Conservation (phyloP, 1,140 invertebrate species). For the Diorhabda sublineata region DNA sequence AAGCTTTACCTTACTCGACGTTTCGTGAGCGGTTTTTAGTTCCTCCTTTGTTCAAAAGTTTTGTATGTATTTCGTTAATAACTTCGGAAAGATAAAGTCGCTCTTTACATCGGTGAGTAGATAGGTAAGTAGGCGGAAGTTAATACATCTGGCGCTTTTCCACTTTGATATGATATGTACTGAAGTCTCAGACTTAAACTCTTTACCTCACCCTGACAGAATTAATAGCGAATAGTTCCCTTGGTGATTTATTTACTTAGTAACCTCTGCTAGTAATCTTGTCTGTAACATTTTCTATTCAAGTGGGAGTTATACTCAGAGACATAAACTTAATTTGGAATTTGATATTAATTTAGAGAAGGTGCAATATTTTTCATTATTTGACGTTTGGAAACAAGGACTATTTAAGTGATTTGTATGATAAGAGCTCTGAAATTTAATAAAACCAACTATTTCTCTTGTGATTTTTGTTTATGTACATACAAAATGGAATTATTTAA, state of each 20-base stretch:
- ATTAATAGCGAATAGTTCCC: conserved; percentile 2
- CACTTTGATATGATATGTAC: background rate
- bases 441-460: too few species aligned
- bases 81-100: background rate
- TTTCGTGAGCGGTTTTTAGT: background rate
- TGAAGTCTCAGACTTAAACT: background rate
- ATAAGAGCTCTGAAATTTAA: too few species aligned
- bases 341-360: background rate
- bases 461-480: too few species aligned
- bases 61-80: background rate
- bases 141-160: background rate
- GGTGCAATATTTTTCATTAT: too few species aligned
- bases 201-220: background rate
- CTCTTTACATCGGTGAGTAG: background rate
- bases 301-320: background rate
- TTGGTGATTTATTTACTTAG: background rate
- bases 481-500: too few species aligned
- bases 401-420: too few species aligned
- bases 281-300: background rate
- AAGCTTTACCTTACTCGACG: background rate
- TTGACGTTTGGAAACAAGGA: too few species aligned
- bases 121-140: conserved; percentile 1
- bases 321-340: background rate
- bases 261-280: background rate
- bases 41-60: conserved; percentile 2